phyloP scores from a whole-genome alignment of 2,113 vertebrate genomes.

The Thoracochromis brauschi region DNA sequence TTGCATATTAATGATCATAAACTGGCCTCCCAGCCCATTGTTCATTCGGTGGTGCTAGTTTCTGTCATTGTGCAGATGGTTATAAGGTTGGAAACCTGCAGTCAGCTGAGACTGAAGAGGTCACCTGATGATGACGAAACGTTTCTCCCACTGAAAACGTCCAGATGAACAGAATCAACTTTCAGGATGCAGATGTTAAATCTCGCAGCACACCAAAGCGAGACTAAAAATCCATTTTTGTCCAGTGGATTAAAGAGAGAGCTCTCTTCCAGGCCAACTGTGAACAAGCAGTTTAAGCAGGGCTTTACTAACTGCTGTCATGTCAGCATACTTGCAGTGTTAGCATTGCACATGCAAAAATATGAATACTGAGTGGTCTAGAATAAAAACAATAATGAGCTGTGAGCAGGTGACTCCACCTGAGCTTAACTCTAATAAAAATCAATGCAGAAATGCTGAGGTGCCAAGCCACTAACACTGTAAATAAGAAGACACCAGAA shows the following conservation, averaged over 20 bases:
- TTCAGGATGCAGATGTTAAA: neutral
- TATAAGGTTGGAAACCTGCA: neutral
- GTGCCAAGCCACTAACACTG: neutral
- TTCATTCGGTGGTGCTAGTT: neutral
- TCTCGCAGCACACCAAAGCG: neutral
- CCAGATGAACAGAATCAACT: neutral
- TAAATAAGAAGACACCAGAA: neutral
- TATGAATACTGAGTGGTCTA: slow-evolving; percentile 14
- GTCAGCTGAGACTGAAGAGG: neutral
- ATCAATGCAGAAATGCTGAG: neutral
- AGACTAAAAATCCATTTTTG: neutral
- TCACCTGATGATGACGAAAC: neutral
- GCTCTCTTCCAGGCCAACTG: neutral
- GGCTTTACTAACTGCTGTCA: neutral
- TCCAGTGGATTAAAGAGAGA: neutral
- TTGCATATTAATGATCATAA: neutral
- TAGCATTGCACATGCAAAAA: neutral
- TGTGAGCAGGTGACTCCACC: neutral
- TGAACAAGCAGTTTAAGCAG: neutral
- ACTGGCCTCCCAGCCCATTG: neutral
- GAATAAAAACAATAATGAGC: neutral
- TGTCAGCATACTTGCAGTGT: neutral
- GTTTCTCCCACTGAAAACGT: neutral
- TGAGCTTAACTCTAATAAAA: neutral
- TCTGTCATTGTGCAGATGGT: neutral